These are phyloP conservation scores for Tachystola acroxantha DNA, from an alignment of 2,888 invertebrate species.

Conservation along the genomic window DNA sequence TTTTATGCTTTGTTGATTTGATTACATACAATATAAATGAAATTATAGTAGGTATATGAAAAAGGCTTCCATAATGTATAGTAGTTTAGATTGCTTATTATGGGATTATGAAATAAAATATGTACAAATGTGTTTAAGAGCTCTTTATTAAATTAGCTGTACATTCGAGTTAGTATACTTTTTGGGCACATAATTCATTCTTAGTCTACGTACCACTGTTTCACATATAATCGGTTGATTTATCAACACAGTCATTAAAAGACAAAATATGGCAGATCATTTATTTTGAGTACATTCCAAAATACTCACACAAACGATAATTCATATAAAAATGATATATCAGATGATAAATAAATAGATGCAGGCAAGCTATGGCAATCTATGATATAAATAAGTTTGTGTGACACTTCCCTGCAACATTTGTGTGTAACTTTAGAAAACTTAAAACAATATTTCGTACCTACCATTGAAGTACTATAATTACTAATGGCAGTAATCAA, in stretches of 20 bases:
- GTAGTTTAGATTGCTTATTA: constrained; percentile 4
- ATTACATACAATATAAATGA: no score
- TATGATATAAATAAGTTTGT: constrained; percentile 67
- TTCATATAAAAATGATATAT: constrained; percentile 57
- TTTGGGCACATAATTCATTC: constrained; percentile 75
- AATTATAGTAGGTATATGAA: no score
- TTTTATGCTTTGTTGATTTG: no score
- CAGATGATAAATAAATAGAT: constrained; percentile 67
- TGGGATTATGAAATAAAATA: constrained; percentile 9
- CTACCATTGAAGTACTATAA: constrained; percentile 56
- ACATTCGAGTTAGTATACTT: constrained; percentile 79
- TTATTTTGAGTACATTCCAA: constrained; percentile 69
- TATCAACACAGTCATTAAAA: constrained; percentile 71
- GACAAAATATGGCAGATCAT: constrained; percentile 77
- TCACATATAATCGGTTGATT: constrained; percentile 56
- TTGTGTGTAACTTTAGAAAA: constrained; percentile 54
- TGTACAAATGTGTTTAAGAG: constrained; percentile 47
- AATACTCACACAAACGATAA: constrained; percentile 70
- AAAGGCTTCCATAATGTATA: no score
- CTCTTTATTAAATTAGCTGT: constrained; percentile 79
- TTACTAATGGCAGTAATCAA: constrained; percentile 74
- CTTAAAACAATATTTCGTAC: constrained; percentile 38
- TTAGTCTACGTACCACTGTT: constrained; percentile 67
- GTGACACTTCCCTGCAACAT: constrained; percentile 71
- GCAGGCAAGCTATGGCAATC: constrained; percentile 76